These are phyloP conservation scores for Orchesella cincta DNA, from an alignment of 1,140 invertebrate species.

Conservation along the genomic window DNA sequence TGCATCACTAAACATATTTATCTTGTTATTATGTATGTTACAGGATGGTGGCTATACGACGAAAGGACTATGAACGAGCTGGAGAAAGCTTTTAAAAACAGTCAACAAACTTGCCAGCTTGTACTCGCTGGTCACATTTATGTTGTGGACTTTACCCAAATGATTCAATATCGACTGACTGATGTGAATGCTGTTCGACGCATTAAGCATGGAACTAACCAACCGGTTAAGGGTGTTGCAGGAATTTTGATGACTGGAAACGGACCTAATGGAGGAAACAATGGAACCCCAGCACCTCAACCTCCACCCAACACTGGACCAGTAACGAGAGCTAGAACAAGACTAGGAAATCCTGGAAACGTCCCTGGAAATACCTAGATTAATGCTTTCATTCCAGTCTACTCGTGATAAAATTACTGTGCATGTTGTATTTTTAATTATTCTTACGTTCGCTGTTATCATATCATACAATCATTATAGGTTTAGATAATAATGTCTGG, in stretches of 20 bases:
- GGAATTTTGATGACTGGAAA: slow-evolving; percentile 62
- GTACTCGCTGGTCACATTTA: slow-evolving; percentile 91
- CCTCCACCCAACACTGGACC: background rate
- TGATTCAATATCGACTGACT: slow-evolving; percentile 80
- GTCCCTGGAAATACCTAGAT: too few relatives aligned
- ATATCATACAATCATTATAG: too few relatives aligned
- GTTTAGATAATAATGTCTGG: too few relatives aligned
- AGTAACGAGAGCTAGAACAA: too few relatives aligned
- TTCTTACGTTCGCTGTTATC: too few relatives aligned
- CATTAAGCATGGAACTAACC: slow-evolving; percentile 79
- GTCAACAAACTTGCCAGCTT: slow-evolving; percentile 76
- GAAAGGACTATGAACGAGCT: slow-evolving; percentile 83
- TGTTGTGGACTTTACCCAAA: slow-evolving; percentile 83
- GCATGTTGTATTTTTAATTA: too few relatives aligned
- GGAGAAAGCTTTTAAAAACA: slow-evolving; percentile 75
- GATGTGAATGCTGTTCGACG: slow-evolving; percentile 75
- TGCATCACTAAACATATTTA: background rate
- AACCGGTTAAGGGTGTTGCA: slow-evolving; percentile 75
- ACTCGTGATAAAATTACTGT: too few relatives aligned
- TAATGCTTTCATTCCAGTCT: too few relatives aligned
- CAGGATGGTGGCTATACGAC: slow-evolving; percentile 97
- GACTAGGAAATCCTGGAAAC: too few relatives aligned
- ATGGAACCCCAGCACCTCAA: background rate
- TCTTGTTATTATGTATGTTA: slow-evolving; percentile 40
- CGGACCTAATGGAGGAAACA: slow-evolving; percentile 50